phyloP scores from a whole-genome alignment of 1,140 invertebrate genomes.

The Drosophila jambulina region DNA sequence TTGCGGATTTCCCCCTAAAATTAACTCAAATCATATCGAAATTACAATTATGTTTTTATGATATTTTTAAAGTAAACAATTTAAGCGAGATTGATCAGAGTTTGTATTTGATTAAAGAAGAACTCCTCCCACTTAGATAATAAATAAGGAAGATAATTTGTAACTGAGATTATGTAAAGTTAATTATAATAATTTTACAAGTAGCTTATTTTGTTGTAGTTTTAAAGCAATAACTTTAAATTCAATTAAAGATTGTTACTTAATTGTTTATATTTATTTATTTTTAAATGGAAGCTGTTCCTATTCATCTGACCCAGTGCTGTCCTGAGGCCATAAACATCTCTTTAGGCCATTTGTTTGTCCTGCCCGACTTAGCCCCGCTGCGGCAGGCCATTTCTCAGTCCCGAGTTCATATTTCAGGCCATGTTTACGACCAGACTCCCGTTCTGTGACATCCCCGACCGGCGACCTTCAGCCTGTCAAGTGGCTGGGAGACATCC shows the following conservation, averaged over 20 bases:
- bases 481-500: constrained; percentile 40
- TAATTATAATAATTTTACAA: not conserved
- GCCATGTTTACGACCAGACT: constrained; percentile 31
- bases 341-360: not conserved
- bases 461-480: constrained; percentile 53
- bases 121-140: not conserved
- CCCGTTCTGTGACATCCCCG: constrained; percentile 42
- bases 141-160: not conserved
- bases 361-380: constrained; percentile 6
- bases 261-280: not conserved
- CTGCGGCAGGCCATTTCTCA: constrained; percentile 27
- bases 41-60: not conserved
- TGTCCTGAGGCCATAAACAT: constrained; percentile 1
- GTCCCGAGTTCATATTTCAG: constrained; percentile 41
- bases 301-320: not conserved
- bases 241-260: too few relatives aligned
- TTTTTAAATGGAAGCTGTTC: not conserved
- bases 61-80: constrained; percentile 6
- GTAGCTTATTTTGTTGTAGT: not conserved
- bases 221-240: not conserved
- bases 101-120: not conserved
- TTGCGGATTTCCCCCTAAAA: constrained; percentile 1
- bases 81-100: not conserved
- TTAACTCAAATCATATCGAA: not conserved
- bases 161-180: not conserved